Conservation (phyloP, 1,140 invertebrate species). For the Brachionus paranguensis region DNA sequence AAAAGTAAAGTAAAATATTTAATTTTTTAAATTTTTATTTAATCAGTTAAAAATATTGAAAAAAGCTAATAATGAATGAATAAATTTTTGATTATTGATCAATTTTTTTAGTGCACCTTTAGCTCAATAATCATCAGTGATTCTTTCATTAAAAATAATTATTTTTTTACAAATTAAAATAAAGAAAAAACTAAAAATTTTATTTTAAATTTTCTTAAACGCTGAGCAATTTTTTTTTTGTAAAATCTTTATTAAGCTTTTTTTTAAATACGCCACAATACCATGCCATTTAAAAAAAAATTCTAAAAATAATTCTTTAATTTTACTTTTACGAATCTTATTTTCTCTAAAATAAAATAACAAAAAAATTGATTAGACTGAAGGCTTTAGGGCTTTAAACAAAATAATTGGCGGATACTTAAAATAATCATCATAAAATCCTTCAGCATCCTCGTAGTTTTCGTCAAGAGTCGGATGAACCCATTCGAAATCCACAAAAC, state of each 20-base stretch:
- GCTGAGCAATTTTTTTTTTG: not conserved
- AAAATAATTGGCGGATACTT: not conserved
- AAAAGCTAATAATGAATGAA: no score
- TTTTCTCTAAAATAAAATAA: not conserved
- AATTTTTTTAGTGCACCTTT: not conserved
- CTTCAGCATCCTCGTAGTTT: not conserved
- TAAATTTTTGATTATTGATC: not conserved
- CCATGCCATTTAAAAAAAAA: not conserved
- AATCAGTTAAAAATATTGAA: no score
- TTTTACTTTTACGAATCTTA: not conserved
- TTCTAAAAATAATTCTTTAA: not conserved
- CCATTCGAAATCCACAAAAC: slow-evolving; percentile 2
- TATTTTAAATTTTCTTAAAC: not conserved
- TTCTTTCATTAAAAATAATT: not conserved
- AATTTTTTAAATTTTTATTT: no score
- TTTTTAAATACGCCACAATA: not conserved
- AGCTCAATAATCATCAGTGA: not conserved
- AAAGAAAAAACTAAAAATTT: not conserved
- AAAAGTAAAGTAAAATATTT: no score
- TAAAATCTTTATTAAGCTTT: not conserved
- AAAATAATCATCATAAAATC: slow-evolving; percentile 1
- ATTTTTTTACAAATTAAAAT: not conserved
- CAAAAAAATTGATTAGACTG: not conserved
- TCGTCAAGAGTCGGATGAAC: not conserved
- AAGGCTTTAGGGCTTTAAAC: slow-evolving; percentile 14